A percentile compares a stretch with the other conserved stretches of the same genome.
Conservation (phyloP, 2,797 vertebrate genomes). For the Meriones psammophilus region DNA sequence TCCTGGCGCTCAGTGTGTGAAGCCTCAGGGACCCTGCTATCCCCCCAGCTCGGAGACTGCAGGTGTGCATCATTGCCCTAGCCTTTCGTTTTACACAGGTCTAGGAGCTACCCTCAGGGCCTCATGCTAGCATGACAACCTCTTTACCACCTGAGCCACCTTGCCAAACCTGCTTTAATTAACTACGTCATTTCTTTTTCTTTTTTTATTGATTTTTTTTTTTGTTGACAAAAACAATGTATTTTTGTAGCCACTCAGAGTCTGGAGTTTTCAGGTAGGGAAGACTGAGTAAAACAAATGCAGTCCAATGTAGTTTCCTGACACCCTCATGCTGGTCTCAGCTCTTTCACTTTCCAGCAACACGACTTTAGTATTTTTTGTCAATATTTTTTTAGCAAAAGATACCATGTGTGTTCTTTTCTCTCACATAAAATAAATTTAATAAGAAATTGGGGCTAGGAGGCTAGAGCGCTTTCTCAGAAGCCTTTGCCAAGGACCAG, state of each 20-base stretch:
- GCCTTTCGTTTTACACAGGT: background rate
- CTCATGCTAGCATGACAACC: background rate
- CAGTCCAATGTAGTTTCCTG: background rate
- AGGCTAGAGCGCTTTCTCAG: background rate
- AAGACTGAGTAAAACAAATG: conserved; percentile 38
- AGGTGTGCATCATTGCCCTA: background rate
- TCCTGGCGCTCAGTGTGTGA: background rate
- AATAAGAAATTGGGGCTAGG: background rate
- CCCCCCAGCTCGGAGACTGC: background rate
- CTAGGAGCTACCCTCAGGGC: background rate
- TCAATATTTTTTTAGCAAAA: conserved; percentile 19
- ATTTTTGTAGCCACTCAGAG: background rate
- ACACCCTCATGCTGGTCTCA: conserved; percentile 11
- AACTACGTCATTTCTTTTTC: background rate
- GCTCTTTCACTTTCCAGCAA: background rate
- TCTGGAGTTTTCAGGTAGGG: conserved; percentile 6
- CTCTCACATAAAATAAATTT: conserved; percentile 44
- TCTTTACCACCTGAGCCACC: background rate
- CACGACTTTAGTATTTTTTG: conserved; percentile 38
- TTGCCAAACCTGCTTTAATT: background rate
- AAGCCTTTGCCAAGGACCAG: background rate
- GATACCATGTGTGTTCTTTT: conserved; percentile 6
- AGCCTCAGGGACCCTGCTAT: background rate
- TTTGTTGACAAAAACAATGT: conserved; percentile 8
- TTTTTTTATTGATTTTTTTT: background rate